Percentiles rank a stretch among this genome's conserved stretches.
Conservation (phyloP, 2,113 vertebrate genomes). For the Pardalotus punctatus region DNA sequence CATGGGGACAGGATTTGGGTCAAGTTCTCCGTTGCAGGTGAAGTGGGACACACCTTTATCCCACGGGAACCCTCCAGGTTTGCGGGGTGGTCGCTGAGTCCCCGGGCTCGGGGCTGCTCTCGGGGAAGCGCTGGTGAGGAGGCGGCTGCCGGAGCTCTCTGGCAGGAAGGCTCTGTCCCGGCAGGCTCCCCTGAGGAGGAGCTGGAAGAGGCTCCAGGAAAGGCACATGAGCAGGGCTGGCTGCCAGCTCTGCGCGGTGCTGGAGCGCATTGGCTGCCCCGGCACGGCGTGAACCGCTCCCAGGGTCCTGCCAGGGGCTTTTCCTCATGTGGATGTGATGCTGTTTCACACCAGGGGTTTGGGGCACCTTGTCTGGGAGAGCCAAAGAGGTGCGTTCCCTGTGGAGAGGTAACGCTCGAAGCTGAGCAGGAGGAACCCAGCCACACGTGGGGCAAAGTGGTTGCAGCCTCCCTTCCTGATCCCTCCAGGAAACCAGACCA, state of each 20-base stretch:
- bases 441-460: neutral
- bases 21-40: neutral
- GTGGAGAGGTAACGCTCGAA: accelerated
- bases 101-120: accelerated
- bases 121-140: neutral
- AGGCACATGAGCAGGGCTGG: slow-evolving; percentile 9
- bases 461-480: neutral
- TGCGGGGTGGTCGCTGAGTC: accelerated
- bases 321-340: accelerated
- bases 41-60: neutral
- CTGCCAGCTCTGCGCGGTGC: neutral
- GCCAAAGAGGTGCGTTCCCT: neutral
- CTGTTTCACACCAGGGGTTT: accelerated
- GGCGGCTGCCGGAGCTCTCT: neutral
- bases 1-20: accelerated
- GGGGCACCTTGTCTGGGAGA: neutral
- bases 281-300: neutral
- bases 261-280: neutral
- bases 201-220: slow-evolving; percentile 39
- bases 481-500: neutral
- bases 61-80: accelerated
- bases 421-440: neutral
- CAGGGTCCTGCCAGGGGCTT: neutral
- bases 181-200: slow-evolving; percentile 3
- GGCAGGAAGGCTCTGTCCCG: neutral